phyloP scores from a whole-genome alignment of 64 coral and sea anemone species.

The Actinia tenebrosa region DNA sequence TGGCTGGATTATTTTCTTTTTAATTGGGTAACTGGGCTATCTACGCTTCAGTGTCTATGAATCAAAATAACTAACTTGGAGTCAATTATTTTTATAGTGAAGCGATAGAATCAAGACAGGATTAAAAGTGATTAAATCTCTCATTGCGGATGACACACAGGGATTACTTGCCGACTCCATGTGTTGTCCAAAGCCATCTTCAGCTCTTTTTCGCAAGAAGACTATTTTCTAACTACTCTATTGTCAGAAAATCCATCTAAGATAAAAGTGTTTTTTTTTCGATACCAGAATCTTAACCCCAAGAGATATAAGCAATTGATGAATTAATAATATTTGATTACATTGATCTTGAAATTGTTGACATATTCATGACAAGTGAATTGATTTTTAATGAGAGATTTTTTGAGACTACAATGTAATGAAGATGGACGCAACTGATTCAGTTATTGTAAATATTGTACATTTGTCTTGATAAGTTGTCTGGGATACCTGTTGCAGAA shows the following conservation, averaged over 20 bases:
- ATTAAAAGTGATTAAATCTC: not conserved
- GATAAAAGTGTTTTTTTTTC: not conserved
- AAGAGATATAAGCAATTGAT: not conserved
- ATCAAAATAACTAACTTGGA: not conserved
- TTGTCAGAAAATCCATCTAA: not conserved
- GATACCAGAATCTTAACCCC: not conserved
- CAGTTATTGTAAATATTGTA: not conserved
- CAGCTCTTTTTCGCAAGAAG: not conserved
- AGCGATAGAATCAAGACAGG: not conserved
- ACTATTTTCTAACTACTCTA: not conserved
- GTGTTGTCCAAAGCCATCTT: not conserved
- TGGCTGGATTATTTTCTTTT: not conserved
- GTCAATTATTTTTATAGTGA: not conserved
- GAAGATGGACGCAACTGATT: not conserved
- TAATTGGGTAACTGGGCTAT: not conserved
- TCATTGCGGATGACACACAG: not conserved
- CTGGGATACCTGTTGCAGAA: not conserved
- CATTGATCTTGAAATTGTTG: not conserved
- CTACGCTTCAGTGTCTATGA: not conserved
- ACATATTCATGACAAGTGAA: not conserved
- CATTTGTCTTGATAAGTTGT: not conserved
- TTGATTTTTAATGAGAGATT: constrained; percentile 2
- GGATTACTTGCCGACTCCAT: not conserved
- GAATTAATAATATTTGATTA: not conserved
- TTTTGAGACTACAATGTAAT: not conserved